phyloP scores from a whole-genome alignment of 2,888 invertebrate genomes.

The Apodemia duryi region DNA sequence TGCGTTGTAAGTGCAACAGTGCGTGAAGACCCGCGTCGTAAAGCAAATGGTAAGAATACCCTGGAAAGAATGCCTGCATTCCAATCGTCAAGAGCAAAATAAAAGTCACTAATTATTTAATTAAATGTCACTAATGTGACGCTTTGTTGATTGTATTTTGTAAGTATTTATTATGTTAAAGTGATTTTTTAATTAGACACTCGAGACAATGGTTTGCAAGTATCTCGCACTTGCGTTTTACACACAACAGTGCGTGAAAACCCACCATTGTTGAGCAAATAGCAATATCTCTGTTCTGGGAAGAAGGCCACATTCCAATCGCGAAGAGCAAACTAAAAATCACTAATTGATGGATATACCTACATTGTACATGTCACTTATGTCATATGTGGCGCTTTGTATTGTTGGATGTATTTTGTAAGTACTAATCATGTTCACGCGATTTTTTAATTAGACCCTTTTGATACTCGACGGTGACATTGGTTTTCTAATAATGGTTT shows the following conservation, averaged over 20 bases:
- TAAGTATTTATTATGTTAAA: no score
- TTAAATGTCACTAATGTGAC: no score
- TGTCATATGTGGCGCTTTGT: slow-evolving; percentile 25
- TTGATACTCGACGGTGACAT: neutral
- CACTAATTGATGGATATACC: slow-evolving; percentile 21
- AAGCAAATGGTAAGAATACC: no score
- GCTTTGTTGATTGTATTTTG: no score
- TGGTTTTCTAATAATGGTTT: neutral
- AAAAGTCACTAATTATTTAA: no score
- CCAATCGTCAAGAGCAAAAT: no score
- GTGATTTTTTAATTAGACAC: no score
- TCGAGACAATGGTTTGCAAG: no score
- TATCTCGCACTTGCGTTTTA: neutral
- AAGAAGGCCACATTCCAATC: neutral
- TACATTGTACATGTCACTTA: slow-evolving; percentile 17
- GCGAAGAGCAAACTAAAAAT: slow-evolving; percentile 7
- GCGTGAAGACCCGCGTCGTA: no score
- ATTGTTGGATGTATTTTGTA: slow-evolving; percentile 17
- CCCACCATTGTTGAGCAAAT: neutral
- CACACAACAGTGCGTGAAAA: neutral
- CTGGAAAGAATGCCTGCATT: no score
- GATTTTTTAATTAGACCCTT: slow-evolving; percentile 19
- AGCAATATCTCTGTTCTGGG: neutral
- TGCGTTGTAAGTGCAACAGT: no score
- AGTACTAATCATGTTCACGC: slow-evolving; percentile 25